Evolutionary conservation across 1,140 invertebrate species (phyloP), one percentile per base, ranked within the genome.

Genomic region (Ceratina calcarata): DNA sequence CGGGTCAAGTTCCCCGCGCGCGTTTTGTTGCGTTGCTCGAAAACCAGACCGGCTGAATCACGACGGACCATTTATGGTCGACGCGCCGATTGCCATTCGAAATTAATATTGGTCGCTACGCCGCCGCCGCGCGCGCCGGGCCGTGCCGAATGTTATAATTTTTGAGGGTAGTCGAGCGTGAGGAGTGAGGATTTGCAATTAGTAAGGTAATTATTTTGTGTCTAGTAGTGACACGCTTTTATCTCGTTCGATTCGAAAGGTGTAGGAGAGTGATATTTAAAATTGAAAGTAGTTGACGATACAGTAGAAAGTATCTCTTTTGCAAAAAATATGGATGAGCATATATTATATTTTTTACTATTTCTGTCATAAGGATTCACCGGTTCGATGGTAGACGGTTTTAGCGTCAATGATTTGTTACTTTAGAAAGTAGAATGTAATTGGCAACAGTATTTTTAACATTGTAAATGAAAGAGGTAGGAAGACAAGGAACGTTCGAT

Each of bases 21-120:
- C 37, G 37, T 45, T 45, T 45, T 45, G 37, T n/a, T 72, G 60
- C 67, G 55, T 69, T 18, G 51, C 49, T 53, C 60, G 58, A 57
- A 45, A 71, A 77, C 57, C 75, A 61, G 75, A 69, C 57, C 75
- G 76, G 67, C 68, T 78, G 76, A 78, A 78, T 78, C 76, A 78
- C 76, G 68, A 51, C 67, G 68, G 20, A 57, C 76, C 76, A 78
- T 78, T 78, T 78, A 78, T 65, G 76, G 68, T 2, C 32, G 60
- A 78, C 15, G 76, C 67, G 68, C 49, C n/a, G 68, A 78, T 78
- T 72, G 76, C 6, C 58, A 51, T 71, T 71, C 55, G 53, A 78
- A 78, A 78, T 78, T 78, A 72, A 62, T 72, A 72, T 71, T 45
- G 76, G 12, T 16, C 20, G 58, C 27, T 32, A 32, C 27, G 27